Base-by-base conservation (phyloP, 2,113 vertebrate genomes). In the Malurus cyaneus region DNA sequence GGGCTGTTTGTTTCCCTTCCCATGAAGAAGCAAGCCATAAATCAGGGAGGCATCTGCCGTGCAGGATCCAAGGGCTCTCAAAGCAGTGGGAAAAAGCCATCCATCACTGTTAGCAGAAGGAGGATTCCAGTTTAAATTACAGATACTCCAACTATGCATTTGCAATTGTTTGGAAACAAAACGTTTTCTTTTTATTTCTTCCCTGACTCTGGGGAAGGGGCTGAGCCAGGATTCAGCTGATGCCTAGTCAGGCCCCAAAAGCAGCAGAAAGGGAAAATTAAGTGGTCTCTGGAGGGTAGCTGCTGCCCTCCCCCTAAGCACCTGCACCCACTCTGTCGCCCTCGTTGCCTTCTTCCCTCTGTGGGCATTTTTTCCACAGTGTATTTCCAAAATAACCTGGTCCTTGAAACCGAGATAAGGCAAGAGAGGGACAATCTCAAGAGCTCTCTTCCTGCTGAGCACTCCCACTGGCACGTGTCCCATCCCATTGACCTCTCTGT, bases 31-130 rank as follows among this genome's bases (percentile, higher is more conserved):
- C 44, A n/a, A 72, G 66, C 66, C 73, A 94, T 94, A 94, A 95
- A 94, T 97, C 95, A 97, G 86, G 41, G 53, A 89, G 46, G 91
- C 73, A 81, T 81, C 87, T 94, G 95, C 94, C 12, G 2, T 76
- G 73, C 66, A 56, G 46, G 29, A 91, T 85, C 84, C 80, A 64
- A 91, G 94, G 93, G 93, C 73, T 89, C 91, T 94, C 91, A 71
- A 67, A 95, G 86, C 87, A 32, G 80, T 31, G 74, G 89, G 86
- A 79, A 92, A 92, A 89, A 87, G 57, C 24, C 89, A 94, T 97
- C 91, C 80, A 89, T 94, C 94, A 94, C 50, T 34, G 49, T 64
- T 85, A 87, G 67, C 31, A 89, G 80, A 41, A 93, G 78, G 52
- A 84, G 84, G 70, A 85, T 87, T 74, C 4, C 28, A 61, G 93